Evolutionary conservation across 64 coral and sea anemone species (phyloP), one percentile per base, ranked within the genome.

Genomic region (Acropora tenuis): DNA sequence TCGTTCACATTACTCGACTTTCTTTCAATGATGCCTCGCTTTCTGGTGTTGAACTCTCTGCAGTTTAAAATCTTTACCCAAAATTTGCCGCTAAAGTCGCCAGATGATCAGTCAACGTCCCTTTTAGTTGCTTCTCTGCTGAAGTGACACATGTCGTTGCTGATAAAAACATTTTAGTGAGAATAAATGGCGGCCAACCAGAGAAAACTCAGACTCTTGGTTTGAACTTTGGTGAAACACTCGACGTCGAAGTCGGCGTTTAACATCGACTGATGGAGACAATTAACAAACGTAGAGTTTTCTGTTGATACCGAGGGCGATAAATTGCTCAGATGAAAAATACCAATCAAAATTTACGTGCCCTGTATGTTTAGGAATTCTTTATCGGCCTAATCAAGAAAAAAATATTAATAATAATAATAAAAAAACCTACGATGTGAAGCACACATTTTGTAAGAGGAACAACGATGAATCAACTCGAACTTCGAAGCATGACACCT

Each of bases 391-490:
- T n/a, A 98, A 96, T 63, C 97, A 9, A 91, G 95, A 50, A 63
- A 75, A 13, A 65, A 49, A n/a, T n/a, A n/a, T n/a, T n/a, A n/a
- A n/a, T n/a, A n/a, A n/a, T n/a, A n/a, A n/a, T n/a, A n/a, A n/a
- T n/a, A n/a, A n/a, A n/a, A n/a, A n/a, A n/a, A n/a, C n/a, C 41
- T 91, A 82, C 48, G 42, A 78, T 3, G 76, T 94, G 10, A 95
- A 92, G 65, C 93, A 93, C 84, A 71, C 96, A 8, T 98, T 91
- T 47, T 98, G 97, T 74, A 98, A 94, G 86, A 69, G 91, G 7
- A 95, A 94, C 55, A 93, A 95, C 47, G 88, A 96, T 87, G 97
- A 98, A 69, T 60, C 91, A 15, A 96, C 97, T 10, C 94, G 97
- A 16, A 98, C 97, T 4, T 95, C 91, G 67, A 98, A 98, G 73